Conservation (phyloP, 2,113 vertebrate genomes). For the Salvelinus fontinalis region DNA sequence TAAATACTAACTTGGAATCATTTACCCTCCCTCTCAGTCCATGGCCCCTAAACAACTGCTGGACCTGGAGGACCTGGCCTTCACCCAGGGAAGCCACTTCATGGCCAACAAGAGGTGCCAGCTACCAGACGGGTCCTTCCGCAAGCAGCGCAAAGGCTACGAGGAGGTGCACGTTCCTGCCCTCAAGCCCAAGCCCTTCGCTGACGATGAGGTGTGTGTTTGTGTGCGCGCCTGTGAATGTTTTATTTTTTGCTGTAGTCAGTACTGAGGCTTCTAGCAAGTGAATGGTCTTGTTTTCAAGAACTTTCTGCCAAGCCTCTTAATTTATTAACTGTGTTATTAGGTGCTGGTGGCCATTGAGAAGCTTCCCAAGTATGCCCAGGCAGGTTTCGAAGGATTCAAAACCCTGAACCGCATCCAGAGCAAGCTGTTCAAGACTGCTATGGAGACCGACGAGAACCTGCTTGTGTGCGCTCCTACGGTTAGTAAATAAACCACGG, state of each 20-base stretch:
- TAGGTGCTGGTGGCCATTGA: conserved; percentile 86
- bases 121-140: conserved; percentile 95
- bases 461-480: conserved; percentile 93
- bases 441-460: conserved; percentile 92
- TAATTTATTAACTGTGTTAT: neutral
- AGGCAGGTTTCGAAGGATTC: conserved; percentile 95
- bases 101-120: conserved; percentile 99
- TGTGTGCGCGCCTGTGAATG: neutral
- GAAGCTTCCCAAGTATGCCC: conserved; percentile 94
- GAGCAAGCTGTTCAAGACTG: conserved; percentile 90
- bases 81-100: conserved; percentile 95
- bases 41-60: conserved; percentile 86
- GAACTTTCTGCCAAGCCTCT: too few species aligned
- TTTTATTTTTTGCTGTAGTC: too few species aligned
- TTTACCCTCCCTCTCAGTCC: conserved; percentile 62
- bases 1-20: neutral
- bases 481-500: conserved; percentile 63
- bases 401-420: conserved; percentile 96
- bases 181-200: conserved; percentile 92
- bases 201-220: conserved; percentile 84
- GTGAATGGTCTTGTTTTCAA: too few species aligned
- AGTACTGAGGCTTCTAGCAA: too few species aligned
- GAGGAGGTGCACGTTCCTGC: conserved; percentile 98
- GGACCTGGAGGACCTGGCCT: conserved; percentile 92
- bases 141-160: conserved; percentile 95